phyloP scores from a whole-genome alignment of 2,113 vertebrate genomes.

The Donacobius atricapilla region DNA sequence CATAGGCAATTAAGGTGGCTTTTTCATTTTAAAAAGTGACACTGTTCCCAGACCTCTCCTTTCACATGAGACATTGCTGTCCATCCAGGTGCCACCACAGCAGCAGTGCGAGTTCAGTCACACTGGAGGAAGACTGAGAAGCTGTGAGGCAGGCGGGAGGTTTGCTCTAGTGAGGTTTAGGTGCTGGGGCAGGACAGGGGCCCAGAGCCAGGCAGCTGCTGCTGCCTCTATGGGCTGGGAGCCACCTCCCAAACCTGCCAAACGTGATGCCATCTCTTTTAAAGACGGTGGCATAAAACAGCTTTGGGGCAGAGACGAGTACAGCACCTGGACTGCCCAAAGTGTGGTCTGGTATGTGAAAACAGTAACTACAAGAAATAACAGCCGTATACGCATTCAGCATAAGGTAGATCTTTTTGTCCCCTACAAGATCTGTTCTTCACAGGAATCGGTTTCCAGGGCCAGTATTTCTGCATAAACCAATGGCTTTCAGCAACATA shows the following conservation, averaged over 20 bases:
- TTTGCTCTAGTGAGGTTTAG: background rate
- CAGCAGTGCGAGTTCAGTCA: background rate
- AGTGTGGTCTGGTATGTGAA: background rate
- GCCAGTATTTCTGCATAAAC: background rate
- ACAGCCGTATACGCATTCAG: background rate
- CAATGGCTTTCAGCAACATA: background rate
- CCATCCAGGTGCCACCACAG: background rate
- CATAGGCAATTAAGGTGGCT: constrained; percentile 13
- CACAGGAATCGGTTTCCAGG: background rate
- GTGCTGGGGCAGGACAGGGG: background rate
- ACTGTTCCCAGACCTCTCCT: background rate
- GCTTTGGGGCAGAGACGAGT: background rate
- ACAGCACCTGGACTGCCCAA: background rate
- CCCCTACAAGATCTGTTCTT: background rate
- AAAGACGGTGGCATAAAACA: background rate
- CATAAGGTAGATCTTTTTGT: background rate
- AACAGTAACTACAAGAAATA: background rate
- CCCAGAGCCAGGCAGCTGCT: background rate
- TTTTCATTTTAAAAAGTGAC: background rate
- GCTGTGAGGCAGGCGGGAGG: background rate
- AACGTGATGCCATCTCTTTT: background rate
- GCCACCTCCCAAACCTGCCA: background rate
- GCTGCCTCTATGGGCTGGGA: background rate
- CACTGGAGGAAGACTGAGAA: background rate
- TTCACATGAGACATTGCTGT: background rate